Evolutionary conservation across 2,113 vertebrate genomes (phyloP), one percentile per base, ranked within the genome.

Genomic region (Montifringilla adamsi): DNA sequence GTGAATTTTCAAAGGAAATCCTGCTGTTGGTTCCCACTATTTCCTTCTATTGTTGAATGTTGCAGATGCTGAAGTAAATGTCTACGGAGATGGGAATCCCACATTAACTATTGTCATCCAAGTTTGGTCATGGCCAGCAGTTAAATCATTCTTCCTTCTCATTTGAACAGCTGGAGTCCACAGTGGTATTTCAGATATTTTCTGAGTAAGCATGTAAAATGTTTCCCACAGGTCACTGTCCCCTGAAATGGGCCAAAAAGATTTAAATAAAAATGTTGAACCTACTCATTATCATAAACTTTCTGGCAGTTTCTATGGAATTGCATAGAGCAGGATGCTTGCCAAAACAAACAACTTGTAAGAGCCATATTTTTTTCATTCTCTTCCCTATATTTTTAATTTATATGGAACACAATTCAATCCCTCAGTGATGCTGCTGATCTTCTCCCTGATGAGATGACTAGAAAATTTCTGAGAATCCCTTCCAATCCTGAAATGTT

Each of bases 1-100:
- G 86, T 95, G 80, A 95, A 92, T 96, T 90, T 82, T 84, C 56
- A 50, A 39, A 97, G 94, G 95, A 97, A 96, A 96, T 97, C 95
- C 94, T 97, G 88, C 76, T 84, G 44, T 89, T 93, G 69, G 64
- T 90, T 92, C 88, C 92, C 93, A 72, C 76, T 53, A 8, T 87
- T 97, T 97, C 94, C 95, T 92, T 72, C 88, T 64, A 97, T 96
- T 97, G 95, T 97, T 92, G 72, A 90, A 63, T 63, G 63, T 74
- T 1, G 7, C 85, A 92, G 83, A 96, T 89, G 85, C 83, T 89
- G 68, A 93, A 93, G 88, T 87, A 92, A 86, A 79, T 82, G 69
- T 84, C 49, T 70, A n/a, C 90, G 28, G 64, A 75, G 73, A 93
- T 0, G 77, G 80, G 93, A 84, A 95, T 94, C 85, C 86, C 60